Evolutionary conservation across 2,797 vertebrate genomes (phyloP).

Genomic region (Microctenopoma stevenorrisi): DNA sequence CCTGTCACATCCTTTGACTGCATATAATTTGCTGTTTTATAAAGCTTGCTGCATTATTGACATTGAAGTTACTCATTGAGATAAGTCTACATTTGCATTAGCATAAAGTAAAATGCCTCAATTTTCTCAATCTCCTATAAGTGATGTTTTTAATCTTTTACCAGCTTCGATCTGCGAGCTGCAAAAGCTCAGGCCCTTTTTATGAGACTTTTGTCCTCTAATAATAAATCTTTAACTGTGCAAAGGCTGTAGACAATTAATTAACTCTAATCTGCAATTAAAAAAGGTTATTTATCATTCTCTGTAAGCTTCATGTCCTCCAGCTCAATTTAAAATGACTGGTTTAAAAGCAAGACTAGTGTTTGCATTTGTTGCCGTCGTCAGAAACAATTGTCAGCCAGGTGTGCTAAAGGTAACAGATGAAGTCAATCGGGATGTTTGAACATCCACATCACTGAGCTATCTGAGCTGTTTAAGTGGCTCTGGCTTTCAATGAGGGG

Average conservation of each 20-base stretch:
- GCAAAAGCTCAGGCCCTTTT: neutral
- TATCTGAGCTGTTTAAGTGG: slow-evolving; percentile 38
- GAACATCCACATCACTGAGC: slow-evolving; percentile 45
- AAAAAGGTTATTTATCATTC: neutral
- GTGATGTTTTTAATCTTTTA: neutral
- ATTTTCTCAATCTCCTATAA: neutral
- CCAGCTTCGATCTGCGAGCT: neutral
- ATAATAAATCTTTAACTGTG: neutral
- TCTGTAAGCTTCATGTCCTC: neutral
- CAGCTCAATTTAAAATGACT: neutral
- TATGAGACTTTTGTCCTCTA: neutral
- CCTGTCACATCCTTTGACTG: too few species aligned
- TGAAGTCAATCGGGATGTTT: slow-evolving; percentile 55
- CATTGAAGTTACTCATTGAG: neutral
- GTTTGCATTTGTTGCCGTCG: slow-evolving; percentile 22
- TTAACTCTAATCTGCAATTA: neutral
- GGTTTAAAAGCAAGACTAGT: slow-evolving; percentile 20
- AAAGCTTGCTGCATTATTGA: neutral
- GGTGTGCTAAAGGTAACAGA: slow-evolving; percentile 19
- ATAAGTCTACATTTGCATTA: neutral
- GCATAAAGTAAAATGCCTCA: neutral
- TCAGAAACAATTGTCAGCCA: neutral
- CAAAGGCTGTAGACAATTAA: slow-evolving; percentile 4
- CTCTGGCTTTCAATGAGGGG: slow-evolving; percentile 38
- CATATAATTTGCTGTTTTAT: too few species aligned